Base-by-base conservation (phyloP, 2,113 vertebrate genomes). In the Campylorhamphus procurvoides region DNA sequence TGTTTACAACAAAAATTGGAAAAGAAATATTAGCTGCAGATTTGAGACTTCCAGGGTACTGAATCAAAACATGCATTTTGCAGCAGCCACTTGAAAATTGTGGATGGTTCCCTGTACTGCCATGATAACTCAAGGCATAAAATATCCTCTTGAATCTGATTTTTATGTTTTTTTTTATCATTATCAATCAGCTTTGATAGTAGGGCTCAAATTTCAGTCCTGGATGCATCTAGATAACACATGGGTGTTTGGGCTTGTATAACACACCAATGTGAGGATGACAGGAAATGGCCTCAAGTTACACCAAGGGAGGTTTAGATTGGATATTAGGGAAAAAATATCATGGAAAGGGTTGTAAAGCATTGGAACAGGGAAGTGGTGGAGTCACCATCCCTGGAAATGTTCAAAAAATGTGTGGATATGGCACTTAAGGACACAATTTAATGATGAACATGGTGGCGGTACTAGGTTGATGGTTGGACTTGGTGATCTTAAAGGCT, bases 51-150 rank as follows among this genome's bases (percentile, higher is more conserved):
- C 69, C 44, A 53, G 49, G 22, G 64, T 64, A 90, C 44, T 68
- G 80, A 89, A 92, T 92, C 18, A 64, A 78, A 92, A 92, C 39
- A 42, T 44, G 28, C 16, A 14, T 81, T 96, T 95, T 93, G n/a
- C 55, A 87, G n/a, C 53, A 94, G 31, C 49, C n/a, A 37, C 84
- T 90, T 49, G 47, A 77, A 89, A 89, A 71, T 17, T 1, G 2
- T 63, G 40, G 47, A 68, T 9, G 12, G 25, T 56, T 66, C 23
- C 44, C 12, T 88, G 47, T 35, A 67, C 29, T 68, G 28, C 56
- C 0, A 0, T 62, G 37, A 75, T 78, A 85, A 94, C 12, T 78
- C 35, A 69, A 66, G 59, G 29, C 33, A 23, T 58, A 79, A 93
- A 82, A 87, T 69, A 33, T 63, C 39, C 40, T 55, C 50, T 59